Conservation (phyloP, 2,113 vertebrate genomes). For the Atrichornis clamosus region DNA sequence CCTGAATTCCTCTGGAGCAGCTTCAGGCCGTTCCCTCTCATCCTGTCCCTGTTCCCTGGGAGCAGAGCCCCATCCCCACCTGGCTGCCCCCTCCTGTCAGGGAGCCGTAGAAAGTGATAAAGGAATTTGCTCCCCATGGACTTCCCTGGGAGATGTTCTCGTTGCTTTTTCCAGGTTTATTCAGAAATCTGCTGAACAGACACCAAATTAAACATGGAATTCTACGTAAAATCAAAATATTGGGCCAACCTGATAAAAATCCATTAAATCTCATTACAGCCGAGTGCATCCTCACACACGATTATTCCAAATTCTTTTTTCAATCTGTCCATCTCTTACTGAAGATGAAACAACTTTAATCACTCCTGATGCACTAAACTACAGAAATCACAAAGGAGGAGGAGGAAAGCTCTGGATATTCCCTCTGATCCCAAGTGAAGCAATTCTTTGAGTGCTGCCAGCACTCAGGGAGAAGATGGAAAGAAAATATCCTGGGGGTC, state of each 20-base stretch:
- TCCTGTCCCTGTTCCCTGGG: background rate
- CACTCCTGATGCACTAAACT: background rate
- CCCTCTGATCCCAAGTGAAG: background rate
- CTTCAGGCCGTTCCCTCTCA: background rate
- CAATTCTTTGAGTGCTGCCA: background rate
- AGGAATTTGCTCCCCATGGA: background rate
- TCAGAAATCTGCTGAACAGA: background rate
- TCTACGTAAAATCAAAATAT: background rate
- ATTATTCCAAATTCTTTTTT: background rate
- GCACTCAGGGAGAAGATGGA: background rate
- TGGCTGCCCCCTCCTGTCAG: background rate
- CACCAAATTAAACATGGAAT: background rate
- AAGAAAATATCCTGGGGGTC: background rate
- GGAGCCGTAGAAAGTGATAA: fast-evolving
- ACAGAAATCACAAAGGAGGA: background rate
- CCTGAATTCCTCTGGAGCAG: background rate
- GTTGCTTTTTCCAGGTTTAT: background rate
- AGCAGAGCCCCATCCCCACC: background rate
- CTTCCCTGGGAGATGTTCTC: background rate
- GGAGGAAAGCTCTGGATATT: background rate
- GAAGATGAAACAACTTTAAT: background rate
- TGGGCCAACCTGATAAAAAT: background rate
- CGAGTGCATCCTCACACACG: background rate
- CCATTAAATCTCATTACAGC: background rate
- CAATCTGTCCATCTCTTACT: background rate